Conservation (phyloP, 92 coral and sea anemone genomes). For the Parazoanthus atlanticus region DNA sequence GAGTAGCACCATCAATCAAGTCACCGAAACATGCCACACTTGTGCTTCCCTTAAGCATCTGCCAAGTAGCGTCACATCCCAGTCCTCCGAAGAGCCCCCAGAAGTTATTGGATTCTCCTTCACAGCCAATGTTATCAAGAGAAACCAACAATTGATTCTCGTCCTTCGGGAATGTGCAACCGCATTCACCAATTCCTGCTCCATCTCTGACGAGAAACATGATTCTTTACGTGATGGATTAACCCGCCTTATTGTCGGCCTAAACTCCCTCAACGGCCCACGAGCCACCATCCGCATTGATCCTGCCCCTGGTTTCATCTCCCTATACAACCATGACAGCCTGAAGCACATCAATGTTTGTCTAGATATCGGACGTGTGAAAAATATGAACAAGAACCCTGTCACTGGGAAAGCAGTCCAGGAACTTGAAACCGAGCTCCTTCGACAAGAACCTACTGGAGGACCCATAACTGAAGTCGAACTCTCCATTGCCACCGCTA, state of each 20-base stretch:
- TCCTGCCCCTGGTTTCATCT: slow-evolving; percentile 28
- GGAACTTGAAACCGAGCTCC: slow-evolving; percentile 37
- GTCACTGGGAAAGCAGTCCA: slow-evolving; percentile 21
- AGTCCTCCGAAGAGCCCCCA: slow-evolving; percentile 11
- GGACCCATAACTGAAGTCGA: slow-evolving; percentile 22
- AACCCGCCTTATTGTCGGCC: not conserved
- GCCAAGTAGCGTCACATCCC: slow-evolving; percentile 18
- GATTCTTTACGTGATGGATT: not conserved
- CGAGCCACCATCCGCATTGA: not conserved
- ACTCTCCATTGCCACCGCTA: slow-evolving; percentile 6
- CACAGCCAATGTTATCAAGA: slow-evolving; percentile 22
- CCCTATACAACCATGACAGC: not conserved
- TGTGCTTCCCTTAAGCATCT: slow-evolving; percentile 8
- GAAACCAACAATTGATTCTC: slow-evolving; percentile 13
- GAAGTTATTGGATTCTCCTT: too few relatives aligned
- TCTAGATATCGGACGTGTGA: slow-evolving; percentile 21
- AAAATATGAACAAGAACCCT: slow-evolving; percentile 27
- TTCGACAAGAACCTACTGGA: slow-evolving; percentile 29
- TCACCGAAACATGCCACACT: not conserved
- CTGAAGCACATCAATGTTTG: slow-evolving; percentile 11
- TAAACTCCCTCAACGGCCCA: slow-evolving; percentile 17
- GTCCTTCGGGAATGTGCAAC: slow-evolving; percentile 30
- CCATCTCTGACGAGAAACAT: slow-evolving; percentile 19
- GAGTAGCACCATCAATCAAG: slow-evolving; percentile 5
- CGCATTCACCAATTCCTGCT: not conserved